A percentile compares a stretch with the other conserved stretches of the same genome.
These are phyloP conservation scores for Ceuthmochares aereus DNA, from an alignment of 2,113 vertebrate genomes.

Conservation along the genomic window DNA sequence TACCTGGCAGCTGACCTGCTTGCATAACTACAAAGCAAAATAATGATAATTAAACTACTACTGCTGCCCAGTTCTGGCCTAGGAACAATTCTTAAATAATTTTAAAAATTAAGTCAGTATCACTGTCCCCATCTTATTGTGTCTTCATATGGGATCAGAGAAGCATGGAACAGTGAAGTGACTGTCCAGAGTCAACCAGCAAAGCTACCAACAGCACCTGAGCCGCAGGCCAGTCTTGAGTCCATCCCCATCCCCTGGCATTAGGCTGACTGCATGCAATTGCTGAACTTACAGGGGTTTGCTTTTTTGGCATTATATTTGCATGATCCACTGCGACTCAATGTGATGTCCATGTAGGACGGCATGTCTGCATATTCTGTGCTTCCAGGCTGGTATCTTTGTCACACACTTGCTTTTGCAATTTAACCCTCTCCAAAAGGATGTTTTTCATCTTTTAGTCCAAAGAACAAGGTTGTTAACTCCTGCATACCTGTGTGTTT, in stretches of 20 bases:
- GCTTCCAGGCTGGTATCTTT: background rate
- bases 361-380: rapidly evolving
- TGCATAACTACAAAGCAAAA: constrained; percentile 1
- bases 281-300: background rate
- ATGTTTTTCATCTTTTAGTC: background rate
- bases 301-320: background rate
- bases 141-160: background rate
- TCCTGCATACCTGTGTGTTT: background rate
- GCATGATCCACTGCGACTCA: background rate
- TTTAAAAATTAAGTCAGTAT: background rate
- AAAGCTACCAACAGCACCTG: background rate
- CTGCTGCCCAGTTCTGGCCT: background rate
- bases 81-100: background rate
- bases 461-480: background rate
- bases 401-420: background rate
- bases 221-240: rapidly evolving
- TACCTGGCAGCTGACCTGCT: constrained; percentile 22
- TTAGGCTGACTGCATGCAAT: background rate
- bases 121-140: background rate
- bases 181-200: background rate
- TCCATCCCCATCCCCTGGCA: background rate
- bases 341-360: rapidly evolving
- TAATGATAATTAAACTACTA: background rate
- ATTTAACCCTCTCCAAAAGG: background rate
- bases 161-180: background rate